Percentiles rank a stretch among this genome's conserved stretches.
Conservation (phyloP, 2,113 vertebrate species). For the Ctenodactylus gundi region DNA sequence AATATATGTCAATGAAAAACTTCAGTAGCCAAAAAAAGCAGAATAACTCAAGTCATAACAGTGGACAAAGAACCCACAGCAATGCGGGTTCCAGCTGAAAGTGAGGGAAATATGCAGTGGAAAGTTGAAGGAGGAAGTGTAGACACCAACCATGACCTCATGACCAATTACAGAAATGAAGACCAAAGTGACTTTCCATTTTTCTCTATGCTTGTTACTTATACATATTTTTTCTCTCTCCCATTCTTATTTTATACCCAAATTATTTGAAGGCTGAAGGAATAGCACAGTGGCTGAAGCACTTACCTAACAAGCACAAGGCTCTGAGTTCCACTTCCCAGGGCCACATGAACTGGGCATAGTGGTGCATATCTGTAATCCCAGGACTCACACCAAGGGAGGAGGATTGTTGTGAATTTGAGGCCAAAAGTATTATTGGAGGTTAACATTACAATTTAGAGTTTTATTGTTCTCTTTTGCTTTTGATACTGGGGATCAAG, state of each 20-base stretch:
- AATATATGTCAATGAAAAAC: background rate
- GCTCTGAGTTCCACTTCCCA: too few relatives aligned
- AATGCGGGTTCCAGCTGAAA: background rate
- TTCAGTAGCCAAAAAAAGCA: background rate
- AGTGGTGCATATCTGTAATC: too few relatives aligned
- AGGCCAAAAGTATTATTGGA: too few relatives aligned
- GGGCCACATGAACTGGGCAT: too few relatives aligned
- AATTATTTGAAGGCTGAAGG: background rate
- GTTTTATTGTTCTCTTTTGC: too few relatives aligned
- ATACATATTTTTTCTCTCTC: background rate
- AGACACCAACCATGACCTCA: background rate
- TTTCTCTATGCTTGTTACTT: background rate
- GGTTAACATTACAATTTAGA: background rate
- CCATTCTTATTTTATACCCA: conserved; percentile 2
- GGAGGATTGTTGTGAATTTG: too few relatives aligned
- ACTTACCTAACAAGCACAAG: too few relatives aligned
- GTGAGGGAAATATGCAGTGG: background rate
- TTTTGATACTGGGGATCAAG: too few relatives aligned
- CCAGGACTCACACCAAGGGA: too few relatives aligned
- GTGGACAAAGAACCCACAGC: background rate
- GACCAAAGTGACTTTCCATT: background rate
- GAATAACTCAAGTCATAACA: background rate
- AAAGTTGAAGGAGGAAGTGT: background rate
- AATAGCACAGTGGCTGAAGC: too few relatives aligned
- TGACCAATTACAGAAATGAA: background rate